Evolutionary conservation across 2,113 vertebrate genomes (phyloP), one percentile per base, ranked within the genome.

Genomic region (Equus quagga): DNA sequence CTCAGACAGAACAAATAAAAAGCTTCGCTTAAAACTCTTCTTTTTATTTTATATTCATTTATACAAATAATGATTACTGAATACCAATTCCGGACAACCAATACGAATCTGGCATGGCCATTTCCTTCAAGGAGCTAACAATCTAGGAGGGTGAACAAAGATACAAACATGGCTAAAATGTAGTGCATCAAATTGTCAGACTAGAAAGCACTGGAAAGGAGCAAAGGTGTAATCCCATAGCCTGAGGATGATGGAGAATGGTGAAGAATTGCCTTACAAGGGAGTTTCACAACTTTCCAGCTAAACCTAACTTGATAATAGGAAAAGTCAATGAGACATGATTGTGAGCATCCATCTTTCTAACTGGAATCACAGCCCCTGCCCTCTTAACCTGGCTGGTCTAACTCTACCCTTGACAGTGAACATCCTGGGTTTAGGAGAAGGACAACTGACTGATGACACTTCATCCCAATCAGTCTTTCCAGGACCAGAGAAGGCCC

Each of bases 1-100:
- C 75, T 65, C 41, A 92, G 90, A 41, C 4, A 95, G 51, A 84
- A 62, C 44, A 96, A 96, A 94, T 83, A 41, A 44, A 94, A 94
- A 62, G 3, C 21, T 95, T 96, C 58, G 23, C 46, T 92, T 92
- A 96, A 94, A 88, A 76, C 33, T 58, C 24, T 65, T 88, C 11
- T 80, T 18, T 91, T 78, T 89, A 64, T 79, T 89, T 64, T 78
- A 79, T 69, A 64, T 46, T 64, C 44, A 70, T 69, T 93, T 86
- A 86, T 70, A 73, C n/a, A 87, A 91, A 69, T 82, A 78, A 44
- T 87, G 6, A 65, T 76, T 76, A 46, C 46, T 84, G 36, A 90
- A 80, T 87, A 70, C 33, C 56, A 92, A 31, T 23, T 85, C 54
- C 36, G 49, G 36, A 49, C 24, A 95, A 85, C n/a, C 21, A 44